phyloP scores from a whole-genome alignment of 2,888 invertebrate genomes.

The Erannis defoliaria region DNA sequence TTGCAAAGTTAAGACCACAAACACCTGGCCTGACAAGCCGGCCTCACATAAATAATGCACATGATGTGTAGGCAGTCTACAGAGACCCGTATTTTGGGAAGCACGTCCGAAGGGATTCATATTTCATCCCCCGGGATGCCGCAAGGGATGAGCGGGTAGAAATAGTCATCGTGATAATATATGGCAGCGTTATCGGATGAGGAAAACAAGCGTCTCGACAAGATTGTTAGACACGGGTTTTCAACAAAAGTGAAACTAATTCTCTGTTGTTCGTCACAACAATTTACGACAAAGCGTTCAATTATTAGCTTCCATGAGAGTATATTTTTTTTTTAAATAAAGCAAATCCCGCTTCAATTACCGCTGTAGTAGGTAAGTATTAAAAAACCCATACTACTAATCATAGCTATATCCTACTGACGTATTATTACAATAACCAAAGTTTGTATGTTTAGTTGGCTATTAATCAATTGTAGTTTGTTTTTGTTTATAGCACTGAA shows the following conservation, averaged over 20 bases:
- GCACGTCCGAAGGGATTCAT: conserved; percentile 65
- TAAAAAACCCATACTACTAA: no score
- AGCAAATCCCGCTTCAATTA: no score
- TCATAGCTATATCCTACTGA: no score
- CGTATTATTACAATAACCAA: no score
- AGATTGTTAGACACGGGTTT: conserved; percentile 23
- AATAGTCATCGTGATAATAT: conserved; percentile 19
- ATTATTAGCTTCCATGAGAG: no score
- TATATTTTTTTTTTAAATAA: no score
- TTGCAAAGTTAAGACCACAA: conserved; percentile 6
- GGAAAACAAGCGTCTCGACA: conserved; percentile 27
- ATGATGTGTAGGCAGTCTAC: conserved; percentile 62
- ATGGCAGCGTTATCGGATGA: conserved; percentile 11
- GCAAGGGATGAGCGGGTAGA: conserved; percentile 52
- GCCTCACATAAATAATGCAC: conserved; percentile 61
- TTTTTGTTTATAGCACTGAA: no score
- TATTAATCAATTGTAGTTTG: no score
- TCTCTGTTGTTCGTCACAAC: background rate
- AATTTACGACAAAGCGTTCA: no score
- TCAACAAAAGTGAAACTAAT: conserved; percentile 8
- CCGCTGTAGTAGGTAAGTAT: no score
- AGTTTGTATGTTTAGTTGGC: no score
- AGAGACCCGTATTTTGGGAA: conserved; percentile 64
- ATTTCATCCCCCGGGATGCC: conserved; percentile 58
- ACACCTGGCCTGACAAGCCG: conserved; percentile 31